Conservation (phyloP, 2,113 vertebrate species). For the Larimichthys polyactis region DNA sequence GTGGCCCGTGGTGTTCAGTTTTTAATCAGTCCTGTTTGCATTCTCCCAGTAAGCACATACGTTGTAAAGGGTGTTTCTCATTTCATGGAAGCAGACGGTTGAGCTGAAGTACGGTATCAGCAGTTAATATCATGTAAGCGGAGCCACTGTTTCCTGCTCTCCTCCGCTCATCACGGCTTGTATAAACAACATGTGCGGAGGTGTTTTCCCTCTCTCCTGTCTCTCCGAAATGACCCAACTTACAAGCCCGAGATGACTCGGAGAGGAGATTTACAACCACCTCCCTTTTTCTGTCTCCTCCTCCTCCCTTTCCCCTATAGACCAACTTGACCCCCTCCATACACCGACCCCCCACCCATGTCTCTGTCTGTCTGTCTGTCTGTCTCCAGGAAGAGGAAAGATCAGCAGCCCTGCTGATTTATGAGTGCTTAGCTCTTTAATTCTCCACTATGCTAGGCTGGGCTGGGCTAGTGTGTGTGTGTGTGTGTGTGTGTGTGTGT, state of each 20-base stretch:
- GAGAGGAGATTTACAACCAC: constrained; percentile 52
- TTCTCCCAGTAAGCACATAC: constrained; percentile 14
- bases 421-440: constrained; percentile 72
- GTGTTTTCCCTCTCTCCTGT: constrained; percentile 20
- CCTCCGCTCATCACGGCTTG: constrained; percentile 33
- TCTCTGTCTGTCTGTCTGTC: constrained; percentile 60
- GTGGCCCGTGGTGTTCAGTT: not conserved
- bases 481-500: constrained; percentile 11
- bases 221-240: constrained; percentile 29
- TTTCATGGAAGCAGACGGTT: constrained; percentile 7
- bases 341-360: constrained; percentile 23
- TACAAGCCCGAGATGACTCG: constrained; percentile 48
- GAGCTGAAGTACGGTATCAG: constrained; percentile 23
- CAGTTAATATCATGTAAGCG: constrained; percentile 16
- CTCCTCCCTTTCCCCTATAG: constrained; percentile 31
- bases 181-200: constrained; percentile 33
- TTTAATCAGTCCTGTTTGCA: constrained; percentile 8
- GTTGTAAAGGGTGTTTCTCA: constrained; percentile 13
- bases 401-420: constrained; percentile 61
- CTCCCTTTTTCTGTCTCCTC: constrained; percentile 21
- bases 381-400: constrained; percentile 63
- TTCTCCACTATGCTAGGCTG: constrained; percentile 50
- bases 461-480: not conserved
- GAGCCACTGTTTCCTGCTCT: constrained; percentile 24
- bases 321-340: constrained; percentile 25